Conservation (phyloP, 2,797 vertebrate species). For the Monodelphis domestica region DNA sequence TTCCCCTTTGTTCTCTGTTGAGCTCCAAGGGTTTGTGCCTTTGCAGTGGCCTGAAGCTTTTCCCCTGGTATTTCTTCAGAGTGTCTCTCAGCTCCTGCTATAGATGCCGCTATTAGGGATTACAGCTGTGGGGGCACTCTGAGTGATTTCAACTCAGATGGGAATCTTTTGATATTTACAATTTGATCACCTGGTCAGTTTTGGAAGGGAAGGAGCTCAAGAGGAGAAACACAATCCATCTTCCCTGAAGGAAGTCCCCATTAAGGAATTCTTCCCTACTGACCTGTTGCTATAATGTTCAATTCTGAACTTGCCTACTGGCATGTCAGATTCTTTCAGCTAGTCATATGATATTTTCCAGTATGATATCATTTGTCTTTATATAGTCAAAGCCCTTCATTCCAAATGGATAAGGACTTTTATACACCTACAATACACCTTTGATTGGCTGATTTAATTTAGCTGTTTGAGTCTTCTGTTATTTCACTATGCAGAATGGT, state of each 20-base stretch:
- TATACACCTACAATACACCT: background rate
- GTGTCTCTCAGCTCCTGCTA: background rate
- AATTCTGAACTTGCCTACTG: background rate
- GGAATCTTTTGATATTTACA: background rate
- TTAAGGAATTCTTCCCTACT: background rate
- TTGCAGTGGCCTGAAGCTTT: background rate
- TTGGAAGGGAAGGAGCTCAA: background rate
- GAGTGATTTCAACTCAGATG: background rate
- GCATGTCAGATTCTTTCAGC: background rate
- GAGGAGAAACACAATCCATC: background rate
- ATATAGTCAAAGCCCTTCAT: background rate
- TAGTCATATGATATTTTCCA: background rate
- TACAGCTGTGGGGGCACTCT: background rate
- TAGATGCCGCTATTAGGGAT: background rate
- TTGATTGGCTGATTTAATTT: background rate
- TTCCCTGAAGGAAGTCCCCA: background rate
- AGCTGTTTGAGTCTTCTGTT: background rate
- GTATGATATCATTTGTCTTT: background rate
- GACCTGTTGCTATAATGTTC: background rate
- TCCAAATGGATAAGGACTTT: background rate
- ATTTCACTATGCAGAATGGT: background rate
- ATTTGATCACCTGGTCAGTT: background rate
- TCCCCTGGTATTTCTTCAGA: background rate
- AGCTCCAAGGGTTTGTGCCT: background rate
- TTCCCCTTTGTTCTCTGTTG: background rate